These are phyloP conservation scores for Drosophila takahashii DNA, from an alignment of 1,140 invertebrate genomes.

Conservation along the genomic window DNA sequence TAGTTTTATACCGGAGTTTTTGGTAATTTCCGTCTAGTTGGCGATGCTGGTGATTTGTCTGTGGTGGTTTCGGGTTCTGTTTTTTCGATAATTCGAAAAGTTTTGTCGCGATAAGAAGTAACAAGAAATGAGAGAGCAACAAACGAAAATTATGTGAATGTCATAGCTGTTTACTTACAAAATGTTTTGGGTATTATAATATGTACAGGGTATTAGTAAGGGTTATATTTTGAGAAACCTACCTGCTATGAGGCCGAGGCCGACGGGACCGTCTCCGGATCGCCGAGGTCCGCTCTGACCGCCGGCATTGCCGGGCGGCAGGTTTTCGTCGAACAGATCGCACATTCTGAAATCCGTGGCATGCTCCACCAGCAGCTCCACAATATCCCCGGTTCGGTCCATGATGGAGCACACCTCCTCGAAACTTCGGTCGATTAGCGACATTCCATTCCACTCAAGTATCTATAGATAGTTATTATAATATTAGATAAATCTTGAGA, in stretches of 20 bases:
- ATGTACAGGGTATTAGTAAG: neutral
- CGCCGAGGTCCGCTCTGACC: constrained; percentile 77
- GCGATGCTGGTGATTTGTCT: constrained; percentile 93
- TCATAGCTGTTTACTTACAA: constrained; percentile 30
- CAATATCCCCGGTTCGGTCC: constrained; percentile 92
- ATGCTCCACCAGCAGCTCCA: constrained; percentile 93
- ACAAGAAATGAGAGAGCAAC: constrained; percentile 79
- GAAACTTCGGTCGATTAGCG: constrained; percentile 94
- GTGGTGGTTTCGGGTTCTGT: constrained; percentile 86
- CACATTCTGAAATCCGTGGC: constrained; percentile 89
- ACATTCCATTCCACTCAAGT: constrained; percentile 93
- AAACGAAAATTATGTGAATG: constrained; percentile 76
- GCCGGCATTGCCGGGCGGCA: constrained; percentile 79
- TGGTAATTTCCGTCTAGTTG: constrained; percentile 95
- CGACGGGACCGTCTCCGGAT: constrained; percentile 77
- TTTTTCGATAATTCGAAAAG: constrained; percentile 29
- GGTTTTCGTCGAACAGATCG: constrained; percentile 87
- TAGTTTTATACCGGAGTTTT: constrained; percentile 95
- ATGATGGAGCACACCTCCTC: constrained; percentile 95
- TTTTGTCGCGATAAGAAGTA: constrained; percentile 55
- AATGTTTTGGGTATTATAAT: constrained; percentile 16
- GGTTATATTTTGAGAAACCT: constrained; percentile 31
- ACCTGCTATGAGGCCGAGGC: constrained; percentile 83
- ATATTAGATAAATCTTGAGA: too few species aligned
- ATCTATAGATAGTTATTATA: constrained; percentile 87